Evolutionary conservation across 1,140 invertebrate species (phyloP), one percentile per base, ranked within the genome.

Genomic region (Trichoplusia ni): DNA sequence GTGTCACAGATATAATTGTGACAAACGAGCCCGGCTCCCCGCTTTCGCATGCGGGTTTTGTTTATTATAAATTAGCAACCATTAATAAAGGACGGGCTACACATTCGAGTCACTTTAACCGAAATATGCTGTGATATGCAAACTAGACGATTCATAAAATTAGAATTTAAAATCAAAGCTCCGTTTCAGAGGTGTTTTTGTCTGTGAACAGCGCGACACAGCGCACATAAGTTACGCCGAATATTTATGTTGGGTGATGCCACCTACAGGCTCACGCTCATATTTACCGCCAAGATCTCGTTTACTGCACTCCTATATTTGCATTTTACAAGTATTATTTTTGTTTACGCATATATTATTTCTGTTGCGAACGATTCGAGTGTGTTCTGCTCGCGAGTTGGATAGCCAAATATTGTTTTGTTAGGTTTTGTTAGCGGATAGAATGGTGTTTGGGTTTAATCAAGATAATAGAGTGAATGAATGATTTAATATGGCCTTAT

Each of bases 151-250:
- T 81, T 86, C 80, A 81, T 85, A 84, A 86, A 89, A 89, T 87
- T 89, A 82, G 82, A 89, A 86, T 89, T 89, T 89, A 82, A 87
- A 89, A 87, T 89, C 82, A 87, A 81, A 84, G 74, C 79, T 79
- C 83, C 73, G 74, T 76, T 84, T 72, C 76, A 65, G 82, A 77
- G 77, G 80, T 86, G 86, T 87, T 89, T 89, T 89, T 89, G 82
- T 84, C 72, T 76, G 71, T 69, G 69, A 66, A 70, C 71, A 62
- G 66, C 75, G 76, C 76, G 75, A 73, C 75, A 79, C 54, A 25
- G 69, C 70, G 77, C 79, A 76, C 74, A 82, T 86, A 81, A 83
- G 79, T 84, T 82, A 80, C 73, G 64, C 65, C 76, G 75, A 84
- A 80, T 89, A 86, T 89, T 86, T 84, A 84, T 81, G 81, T 77